A percentile compares a stretch with the other conserved stretches of the same genome.
Conservation (phyloP, 1,140 invertebrate species). For the Drosophila bipectinata region DNA sequence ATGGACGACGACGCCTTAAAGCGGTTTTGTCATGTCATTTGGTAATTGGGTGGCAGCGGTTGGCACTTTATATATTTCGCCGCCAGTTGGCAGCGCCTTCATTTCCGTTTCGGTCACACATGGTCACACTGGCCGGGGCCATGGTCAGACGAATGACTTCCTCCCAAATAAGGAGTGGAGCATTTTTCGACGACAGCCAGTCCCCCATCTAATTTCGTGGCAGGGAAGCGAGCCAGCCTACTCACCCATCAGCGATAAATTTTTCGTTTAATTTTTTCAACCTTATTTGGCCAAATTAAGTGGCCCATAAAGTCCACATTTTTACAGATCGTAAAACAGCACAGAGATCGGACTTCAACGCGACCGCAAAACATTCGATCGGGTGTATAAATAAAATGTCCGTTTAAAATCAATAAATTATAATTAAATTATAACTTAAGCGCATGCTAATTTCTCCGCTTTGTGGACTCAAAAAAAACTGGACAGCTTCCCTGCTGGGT, state of each 20-base stretch:
- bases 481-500: conserved; percentile 52
- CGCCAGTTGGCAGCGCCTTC: conserved; percentile 60
- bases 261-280: conserved; percentile 35
- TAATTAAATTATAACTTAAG: conserved; percentile 82
- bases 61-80: conserved; percentile 82
- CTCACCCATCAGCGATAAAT: conserved; percentile 31
- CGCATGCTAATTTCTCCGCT: conserved; percentile 68
- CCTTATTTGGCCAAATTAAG: conserved; percentile 65
- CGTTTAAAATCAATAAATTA: conserved; percentile 79
- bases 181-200: conserved; percentile 10
- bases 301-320: conserved; percentile 71
- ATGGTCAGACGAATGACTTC: conserved; percentile 1
- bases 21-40: conserved; percentile 84
- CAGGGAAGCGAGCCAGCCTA: neutral
- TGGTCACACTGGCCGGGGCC: conserved; percentile 50
- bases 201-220: conserved; percentile 1
- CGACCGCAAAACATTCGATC: conserved; percentile 52
- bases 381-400: conserved; percentile 59
- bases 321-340: conserved; percentile 80
- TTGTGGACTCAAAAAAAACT: conserved; percentile 14
- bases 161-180: conserved; percentile 3
- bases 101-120: conserved; percentile 25
- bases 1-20: conserved; percentile 68
- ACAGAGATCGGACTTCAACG: conserved; percentile 68
- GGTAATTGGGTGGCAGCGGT: conserved; percentile 83